Evolutionary conservation across 2,888 invertebrate genomes (phyloP).

Genomic region (Synergus gifuensis): DNA sequence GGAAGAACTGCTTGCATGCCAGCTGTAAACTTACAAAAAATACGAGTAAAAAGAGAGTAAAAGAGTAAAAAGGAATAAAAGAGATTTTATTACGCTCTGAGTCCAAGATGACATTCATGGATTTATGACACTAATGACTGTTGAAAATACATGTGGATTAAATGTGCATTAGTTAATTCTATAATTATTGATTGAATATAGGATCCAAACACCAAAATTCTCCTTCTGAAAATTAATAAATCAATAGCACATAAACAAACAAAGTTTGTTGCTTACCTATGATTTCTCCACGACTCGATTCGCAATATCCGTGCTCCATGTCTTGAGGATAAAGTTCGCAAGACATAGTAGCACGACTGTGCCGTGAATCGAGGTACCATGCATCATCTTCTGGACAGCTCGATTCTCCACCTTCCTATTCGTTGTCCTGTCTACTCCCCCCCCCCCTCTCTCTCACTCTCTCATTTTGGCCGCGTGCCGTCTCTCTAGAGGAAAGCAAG

Average conservation of each 20-base stretch:
- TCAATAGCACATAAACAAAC: neutral
- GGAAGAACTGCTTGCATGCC: slow-evolving; percentile 20
- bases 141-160: too few relatives aligned
- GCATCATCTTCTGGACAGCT: slow-evolving; percentile 73
- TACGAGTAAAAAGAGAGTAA: neutral
- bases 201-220: neutral
- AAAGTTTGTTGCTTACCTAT: slow-evolving; percentile 1
- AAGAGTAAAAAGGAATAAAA: neutral
- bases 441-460: neutral
- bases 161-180: too few relatives aligned
- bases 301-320: neutral
- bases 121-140: too few relatives aligned
- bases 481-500: neutral
- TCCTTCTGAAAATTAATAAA: neutral
- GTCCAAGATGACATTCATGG: neutral
- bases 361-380: slow-evolving; percentile 63
- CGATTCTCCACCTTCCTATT: slow-evolving; percentile 51
- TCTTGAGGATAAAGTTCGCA: slow-evolving; percentile 43
- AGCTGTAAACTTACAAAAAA: slow-evolving; percentile 29
- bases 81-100: neutral
- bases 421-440: slow-evolving; percentile 47
- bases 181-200: neutral
- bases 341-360: slow-evolving; percentile 63
- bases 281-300: slow-evolving; percentile 2
- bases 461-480: slow-evolving; percentile 35